phyloP scores from a whole-genome alignment of 2,797 vertebrate species.

The Artibeus jamaicensis region DNA sequence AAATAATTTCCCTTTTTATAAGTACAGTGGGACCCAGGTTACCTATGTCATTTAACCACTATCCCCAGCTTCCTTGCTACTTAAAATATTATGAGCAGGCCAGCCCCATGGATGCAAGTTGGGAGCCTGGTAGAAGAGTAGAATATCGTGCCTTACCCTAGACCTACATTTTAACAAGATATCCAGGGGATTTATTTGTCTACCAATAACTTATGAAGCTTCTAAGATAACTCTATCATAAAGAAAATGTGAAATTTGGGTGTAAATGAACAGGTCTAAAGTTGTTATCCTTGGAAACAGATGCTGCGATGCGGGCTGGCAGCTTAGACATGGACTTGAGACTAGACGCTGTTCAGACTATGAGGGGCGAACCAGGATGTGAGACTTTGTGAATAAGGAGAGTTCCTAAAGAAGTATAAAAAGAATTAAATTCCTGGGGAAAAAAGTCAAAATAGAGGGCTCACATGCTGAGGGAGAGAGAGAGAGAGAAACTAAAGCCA shows the following conservation, averaged over 20 bases:
- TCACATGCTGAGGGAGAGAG: neutral
- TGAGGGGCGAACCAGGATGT: neutral
- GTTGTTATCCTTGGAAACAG: neutral
- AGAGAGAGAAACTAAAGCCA: neutral
- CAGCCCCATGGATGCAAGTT: neutral
- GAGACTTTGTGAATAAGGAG: neutral
- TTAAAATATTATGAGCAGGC: neutral
- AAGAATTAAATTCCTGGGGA: neutral
- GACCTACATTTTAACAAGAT: neutral
- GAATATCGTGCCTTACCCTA: accelerated
- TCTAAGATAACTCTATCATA: neutral
- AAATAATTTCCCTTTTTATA: neutral
- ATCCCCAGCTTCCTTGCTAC: neutral
- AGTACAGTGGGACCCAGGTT: neutral
- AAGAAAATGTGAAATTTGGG: neutral
- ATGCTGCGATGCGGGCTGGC: neutral
- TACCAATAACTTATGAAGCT: neutral
- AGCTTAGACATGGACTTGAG: neutral
- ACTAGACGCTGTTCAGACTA: neutral
- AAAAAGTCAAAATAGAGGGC: neutral
- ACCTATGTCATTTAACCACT: neutral
- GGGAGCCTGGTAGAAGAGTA: neutral
- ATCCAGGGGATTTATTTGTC: neutral
- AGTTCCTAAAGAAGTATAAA: neutral
- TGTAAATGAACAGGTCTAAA: neutral